Evolutionary conservation across 1,140 invertebrate genomes (phyloP), one percentile per base, ranked within the genome.

Genomic region (Trichonephila clavata): DNA sequence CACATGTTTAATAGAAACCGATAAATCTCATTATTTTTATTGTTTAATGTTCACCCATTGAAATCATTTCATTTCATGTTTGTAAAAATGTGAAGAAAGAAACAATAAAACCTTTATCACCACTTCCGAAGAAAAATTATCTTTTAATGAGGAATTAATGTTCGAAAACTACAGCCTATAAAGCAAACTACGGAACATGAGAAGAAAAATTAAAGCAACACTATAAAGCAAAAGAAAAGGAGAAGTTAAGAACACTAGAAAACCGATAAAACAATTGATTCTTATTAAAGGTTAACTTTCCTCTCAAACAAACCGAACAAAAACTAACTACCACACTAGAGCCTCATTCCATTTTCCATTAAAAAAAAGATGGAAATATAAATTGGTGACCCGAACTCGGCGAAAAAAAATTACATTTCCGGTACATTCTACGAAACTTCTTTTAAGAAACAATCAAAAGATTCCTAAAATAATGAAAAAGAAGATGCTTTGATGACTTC

Each of bases 61-160:
- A 68, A 68, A 68, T 24, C 24, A 27, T 14, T n/a, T 14, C 21
- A 13, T n/a, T 21, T n/a, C 24, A 24, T 68, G 10, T 6, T 68
- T n/a, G 21, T 27, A 24, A 68, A 27, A 68, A 10, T 4, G 21
- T n/a, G 10, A 24, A 24, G n/a, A 77, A 77, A 39, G 18, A 39
- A 39, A 7, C 18, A 39, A 39, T 20, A 63, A 20, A 18, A 63
- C 18, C 14, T 16, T 7, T 16, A 77, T 39, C 71, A 39, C 32
- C 1, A 18, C 7, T 16, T 39, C 27, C 18, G 32, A 77, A 77
- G 27, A 77, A 32, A 77, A 39, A 77, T 77, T 16, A 39, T 18
- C 71, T 77, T 77, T 77, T 77, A 77, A 77, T 77, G 71, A 77
- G 71, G 71, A 39, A 77, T 39, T 77, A 77, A 77, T 77, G 71